Evolutionary conservation across 2,888 invertebrate species (phyloP).

Genomic region (Laothoe populi): DNA sequence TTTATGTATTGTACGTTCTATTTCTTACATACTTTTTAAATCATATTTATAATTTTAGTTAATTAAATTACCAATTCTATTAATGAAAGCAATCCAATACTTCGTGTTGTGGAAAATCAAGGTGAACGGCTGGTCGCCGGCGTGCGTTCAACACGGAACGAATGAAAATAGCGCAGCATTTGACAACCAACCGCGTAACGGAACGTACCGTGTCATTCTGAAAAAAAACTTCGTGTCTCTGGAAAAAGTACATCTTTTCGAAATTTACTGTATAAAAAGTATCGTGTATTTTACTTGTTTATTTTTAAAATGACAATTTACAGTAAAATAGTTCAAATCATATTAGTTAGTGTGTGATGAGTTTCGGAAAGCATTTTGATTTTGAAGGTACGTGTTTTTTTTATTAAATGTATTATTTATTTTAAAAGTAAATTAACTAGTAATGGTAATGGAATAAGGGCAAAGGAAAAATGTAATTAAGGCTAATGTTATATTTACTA

Average conservation of each 20-base stretch:
- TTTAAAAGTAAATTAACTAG: no score
- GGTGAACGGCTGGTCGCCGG: conserved; percentile 55
- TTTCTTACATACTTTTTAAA: neutral
- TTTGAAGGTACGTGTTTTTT: conserved; percentile 46
- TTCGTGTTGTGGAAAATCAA: conserved; percentile 61
- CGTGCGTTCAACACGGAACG: conserved; percentile 41
- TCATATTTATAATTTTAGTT: neutral
- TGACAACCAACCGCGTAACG: conserved; percentile 55
- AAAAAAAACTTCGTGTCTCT: neutral
- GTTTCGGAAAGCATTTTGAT: conserved; percentile 40
- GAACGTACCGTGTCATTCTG: conserved; percentile 47
- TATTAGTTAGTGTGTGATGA: conserved; percentile 75
- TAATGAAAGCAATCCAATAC: conserved; percentile 28
- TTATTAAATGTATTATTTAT: neutral
- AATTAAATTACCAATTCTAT: conserved; percentile 19
- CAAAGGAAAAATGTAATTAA: no score
- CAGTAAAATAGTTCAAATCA: conserved; percentile 81
- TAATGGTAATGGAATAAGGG: no score
- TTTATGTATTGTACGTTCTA: no score
- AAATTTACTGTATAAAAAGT: neutral
- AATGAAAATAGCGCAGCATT: conserved; percentile 63
- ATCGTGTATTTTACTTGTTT: conserved; percentile 30
- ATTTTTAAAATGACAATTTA: conserved; percentile 74
- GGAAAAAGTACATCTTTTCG: neutral
- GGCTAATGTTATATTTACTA: no score